Conservation (phyloP, 2,888 invertebrate genomes). For the Tenodera sinensis region DNA sequence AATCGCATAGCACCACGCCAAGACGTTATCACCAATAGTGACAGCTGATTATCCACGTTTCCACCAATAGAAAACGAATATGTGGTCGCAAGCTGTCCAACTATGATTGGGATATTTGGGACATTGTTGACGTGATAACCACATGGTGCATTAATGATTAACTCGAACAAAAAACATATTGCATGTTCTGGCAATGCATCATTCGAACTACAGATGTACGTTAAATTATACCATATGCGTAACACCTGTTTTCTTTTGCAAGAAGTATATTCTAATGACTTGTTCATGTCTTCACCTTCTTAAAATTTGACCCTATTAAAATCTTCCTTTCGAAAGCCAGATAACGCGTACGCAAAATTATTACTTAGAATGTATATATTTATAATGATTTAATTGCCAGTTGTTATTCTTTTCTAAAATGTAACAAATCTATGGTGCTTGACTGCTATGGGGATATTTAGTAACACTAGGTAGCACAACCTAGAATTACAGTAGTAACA, state of each 20-base stretch:
- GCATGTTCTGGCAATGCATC: neutral
- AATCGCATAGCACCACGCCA: slow-evolving; percentile 1
- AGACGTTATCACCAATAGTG: neutral
- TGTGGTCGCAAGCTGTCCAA: neutral
- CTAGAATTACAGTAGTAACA: neutral
- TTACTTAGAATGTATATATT: no score
- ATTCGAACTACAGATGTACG: no score
- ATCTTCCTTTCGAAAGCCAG: no score
- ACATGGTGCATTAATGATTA: neutral
- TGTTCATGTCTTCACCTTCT: no score
- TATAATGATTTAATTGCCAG: no score
- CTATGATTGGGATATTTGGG: neutral
- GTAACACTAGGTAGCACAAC: neutral
- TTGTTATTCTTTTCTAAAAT: no score
- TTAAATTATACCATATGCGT: no score
- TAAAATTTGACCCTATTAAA: no score
- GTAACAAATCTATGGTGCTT: no score
- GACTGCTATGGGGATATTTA: neutral
- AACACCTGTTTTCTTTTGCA: no score
- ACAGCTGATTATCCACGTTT: neutral
- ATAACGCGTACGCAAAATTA: no score
- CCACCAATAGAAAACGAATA: neutral
- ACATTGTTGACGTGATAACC: neutral
- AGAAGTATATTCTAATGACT: no score
- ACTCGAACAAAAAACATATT: neutral